Base-by-base conservation (phyloP, 1,140 invertebrate species). In the Armadillidium nasatum region DNA sequence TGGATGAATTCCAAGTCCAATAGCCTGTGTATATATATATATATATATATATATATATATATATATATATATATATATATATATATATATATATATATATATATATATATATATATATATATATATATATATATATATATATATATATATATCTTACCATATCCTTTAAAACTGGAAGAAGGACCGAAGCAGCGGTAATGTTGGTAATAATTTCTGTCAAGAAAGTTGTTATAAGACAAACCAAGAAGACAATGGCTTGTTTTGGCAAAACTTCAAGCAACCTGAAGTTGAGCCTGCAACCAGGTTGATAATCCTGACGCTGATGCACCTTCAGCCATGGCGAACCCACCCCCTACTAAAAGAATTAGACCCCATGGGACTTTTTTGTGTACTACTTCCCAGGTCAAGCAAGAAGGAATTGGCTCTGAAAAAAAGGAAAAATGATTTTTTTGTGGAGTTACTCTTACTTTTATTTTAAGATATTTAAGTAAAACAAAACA, bases 141-240 rank as follows among this genome's bases (percentile, higher is more conserved):
- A n/a, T n/a, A n/a, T n/a, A n/a, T n/a, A n/a, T n/a, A n/a, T n/a
- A n/a, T n/a, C 90, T 91, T 88, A 79, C 78, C 46, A 94, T 89
- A 83, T 94, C 89, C 23, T 89, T 89, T 43, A 94, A 83, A 0
- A 94, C 91, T 4, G 93, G 93, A 66, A 94, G 83, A 67, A 94
- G 88, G n/a, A 93, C 91, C 82, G 93, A 94, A 15, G 92, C 91
- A 44, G 93, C 90, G 21, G 93, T 92, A 0, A 93, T 89, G 83
- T 94, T 94, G 10, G 91, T 92, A 0, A 91, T 91, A 82, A 95
- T 91, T 84, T 94, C 92, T 0, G 93, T 94, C 44, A 93, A 83
- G 73, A 89, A 85, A 74, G 76, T 88, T 82, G 78, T 88, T 84
- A 78, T 87, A 11, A 85, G 68, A 73, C 82, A 84, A n/a, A 86